Evolutionary conservation across 2,113 vertebrate species (phyloP), one percentile per base, ranked within the genome.

Genomic region (Ceyx margarethae): DNA sequence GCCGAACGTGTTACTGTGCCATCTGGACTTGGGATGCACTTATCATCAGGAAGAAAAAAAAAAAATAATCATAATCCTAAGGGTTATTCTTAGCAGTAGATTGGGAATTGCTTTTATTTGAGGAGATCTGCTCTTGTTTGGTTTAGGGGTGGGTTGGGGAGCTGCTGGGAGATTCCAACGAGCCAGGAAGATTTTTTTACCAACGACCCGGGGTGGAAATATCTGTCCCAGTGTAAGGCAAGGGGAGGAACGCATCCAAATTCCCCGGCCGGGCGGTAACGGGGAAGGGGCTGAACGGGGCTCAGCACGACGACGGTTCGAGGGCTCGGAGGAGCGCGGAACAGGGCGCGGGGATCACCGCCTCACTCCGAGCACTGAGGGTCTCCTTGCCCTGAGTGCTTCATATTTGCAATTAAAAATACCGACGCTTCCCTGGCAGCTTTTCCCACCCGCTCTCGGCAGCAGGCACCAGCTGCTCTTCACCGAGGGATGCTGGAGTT

Each of bases 391-490:
- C 33, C 21, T 2, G 16, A 46, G n/a, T 2, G 21, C 35, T 45
- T 77, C 19, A 1, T 31, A 31, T 21, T 25, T 60, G 29, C 37
- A 29, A 51, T 81, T 57, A 43, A 46, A 90, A 56, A 16, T 40
- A 64, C 26, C 31, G 56, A 13, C 26, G 14, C 45, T 79, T 66
- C 75, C 66, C 67, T 22, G 54, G n/a, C 51, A 77, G 66, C 8
- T 21, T 22, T 73, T 68, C 51, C 21, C 58, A 16, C 7, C 28
- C 53, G 13, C 51, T 51, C 48, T 6, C 21, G 23, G 71, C 90
- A 85, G 79, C 85, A 76, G 90, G 82, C 85, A 45, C 64, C 91
- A 91, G 82, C 85, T 91, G 94, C 54, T 80, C 35, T 1, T 43
- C 11, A 17, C 53, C 35, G 16, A 71, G 61, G 37, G 91, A 71